Evolutionary conservation across 2,113 vertebrate genomes (phyloP), one percentile per base, ranked within the genome.

Genomic region (Thunnus maccoyii): DNA sequence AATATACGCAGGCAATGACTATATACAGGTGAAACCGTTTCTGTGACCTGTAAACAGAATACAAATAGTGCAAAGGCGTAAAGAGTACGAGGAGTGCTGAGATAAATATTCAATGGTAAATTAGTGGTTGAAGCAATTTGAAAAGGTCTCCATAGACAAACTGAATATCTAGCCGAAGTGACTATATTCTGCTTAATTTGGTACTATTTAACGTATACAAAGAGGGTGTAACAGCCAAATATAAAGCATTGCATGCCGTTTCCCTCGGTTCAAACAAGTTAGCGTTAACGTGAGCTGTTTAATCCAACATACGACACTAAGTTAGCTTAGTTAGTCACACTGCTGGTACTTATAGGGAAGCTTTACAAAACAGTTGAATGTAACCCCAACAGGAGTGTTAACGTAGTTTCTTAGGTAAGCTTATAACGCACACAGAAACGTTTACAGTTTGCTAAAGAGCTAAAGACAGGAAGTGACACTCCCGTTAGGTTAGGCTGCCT

Each of bases 381-480:
- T 3, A 48, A 17, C 0, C 12, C 16, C 4, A 46, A 25, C 3
- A 17, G 1, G 1, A 10, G 27, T 16, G 16, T 56, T 58, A 47
- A 50, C 0, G 18, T 55, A 5, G 7, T 8, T 22, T 1, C 13
- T 30, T 2, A 1, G 47, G 11, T 15, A 4, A 2, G 2, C 5
- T n/a, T 3, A 57, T 13, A n/a, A 55, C 27, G 75, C 2, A 54
- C n/a, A 63, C 1, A 76, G 1, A 61, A 56, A 41, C 30, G 22
- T 55, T 78, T 16, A 56, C 10, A 75, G 20, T 86, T 84, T 73
- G 51, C 68, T 66, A 41, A 66, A 73, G 63, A 84, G 68, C 76
- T 83, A 77, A 61, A 83, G 88, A 72, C 93, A 92, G 93, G 91
- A 92, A 94, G 92, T 89, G 88, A 92, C 90, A 88, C 86, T 89